These are phyloP conservation scores for Tetrax tetrax DNA, from an alignment of 2,113 vertebrate species.

Conservation along the genomic window DNA sequence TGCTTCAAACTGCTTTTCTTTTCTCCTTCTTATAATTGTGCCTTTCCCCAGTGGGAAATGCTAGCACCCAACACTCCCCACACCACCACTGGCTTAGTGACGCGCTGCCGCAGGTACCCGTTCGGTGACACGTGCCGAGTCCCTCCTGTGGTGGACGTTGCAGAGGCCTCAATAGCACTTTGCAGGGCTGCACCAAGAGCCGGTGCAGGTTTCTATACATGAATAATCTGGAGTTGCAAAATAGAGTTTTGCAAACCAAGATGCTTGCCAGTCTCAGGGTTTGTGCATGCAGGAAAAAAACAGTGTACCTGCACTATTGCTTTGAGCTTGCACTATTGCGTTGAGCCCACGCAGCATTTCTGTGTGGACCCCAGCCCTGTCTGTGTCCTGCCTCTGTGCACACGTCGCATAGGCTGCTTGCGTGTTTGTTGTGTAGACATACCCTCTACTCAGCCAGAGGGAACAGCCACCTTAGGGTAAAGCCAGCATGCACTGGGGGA, in stretches of 20 bases:
- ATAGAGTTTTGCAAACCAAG: neutral
- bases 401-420: neutral
- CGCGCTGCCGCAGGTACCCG: accelerated
- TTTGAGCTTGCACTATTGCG: neutral
- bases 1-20: neutral
- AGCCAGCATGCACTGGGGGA: neutral
- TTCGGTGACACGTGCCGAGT: accelerated
- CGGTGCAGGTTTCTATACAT: neutral
- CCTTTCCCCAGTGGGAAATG: neutral
- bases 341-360: neutral
- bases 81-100: neutral
- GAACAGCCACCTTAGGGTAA: neutral
- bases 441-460: neutral
- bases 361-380: neutral
- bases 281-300: accelerated
- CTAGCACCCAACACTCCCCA: neutral
- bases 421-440: accelerated
- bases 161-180: neutral
- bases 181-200: neutral
- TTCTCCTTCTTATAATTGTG: neutral
- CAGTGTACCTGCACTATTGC: too few relatives aligned
- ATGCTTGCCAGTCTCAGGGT: neutral
- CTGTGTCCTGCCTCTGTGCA: neutral
- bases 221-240: neutral
- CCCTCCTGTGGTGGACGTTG: neutral